These are phyloP conservation scores for Hipparchia sbordonii DNA, from an alignment of 2,888 invertebrate genomes.

Conservation along the genomic window DNA sequence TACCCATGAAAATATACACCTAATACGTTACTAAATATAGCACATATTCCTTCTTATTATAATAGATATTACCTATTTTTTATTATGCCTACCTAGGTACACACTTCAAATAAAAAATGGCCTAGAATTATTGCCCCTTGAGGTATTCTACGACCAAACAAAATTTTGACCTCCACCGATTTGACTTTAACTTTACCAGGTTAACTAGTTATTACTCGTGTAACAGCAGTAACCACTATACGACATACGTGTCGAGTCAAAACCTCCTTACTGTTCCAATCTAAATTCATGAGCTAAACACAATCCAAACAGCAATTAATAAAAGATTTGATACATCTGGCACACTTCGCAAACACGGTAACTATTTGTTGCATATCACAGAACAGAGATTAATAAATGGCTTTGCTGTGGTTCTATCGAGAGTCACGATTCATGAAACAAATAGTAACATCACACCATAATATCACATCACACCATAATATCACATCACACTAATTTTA, in stretches of 20 bases:
- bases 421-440: not conserved
- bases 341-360: conserved; percentile 7
- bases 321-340: conserved; percentile 14
- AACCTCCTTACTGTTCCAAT: conserved; percentile 9
- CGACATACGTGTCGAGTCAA: not conserved
- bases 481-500: too few species aligned
- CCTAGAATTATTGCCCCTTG: too few species aligned
- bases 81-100: too few species aligned
- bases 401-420: too few species aligned
- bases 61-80: too few species aligned
- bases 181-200: not conserved
- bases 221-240: not conserved
- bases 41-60: too few species aligned
- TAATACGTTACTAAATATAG: too few species aligned
- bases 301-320: conserved; percentile 23
- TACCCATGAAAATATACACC: too few species aligned
- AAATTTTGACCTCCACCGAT: not conserved
- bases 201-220: too few species aligned
- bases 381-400: not conserved
- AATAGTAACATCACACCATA: not conserved
- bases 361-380: conserved; percentile 4
- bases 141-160: too few species aligned
- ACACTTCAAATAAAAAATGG: too few species aligned
- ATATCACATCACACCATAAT: too few species aligned
- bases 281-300: conserved; percentile 24